Percentiles rank a stretch among this genome's conserved stretches.
These are phyloP conservation scores for Eupithecia inturbata DNA, from an alignment of 2,888 invertebrate species.

Conservation along the genomic window DNA sequence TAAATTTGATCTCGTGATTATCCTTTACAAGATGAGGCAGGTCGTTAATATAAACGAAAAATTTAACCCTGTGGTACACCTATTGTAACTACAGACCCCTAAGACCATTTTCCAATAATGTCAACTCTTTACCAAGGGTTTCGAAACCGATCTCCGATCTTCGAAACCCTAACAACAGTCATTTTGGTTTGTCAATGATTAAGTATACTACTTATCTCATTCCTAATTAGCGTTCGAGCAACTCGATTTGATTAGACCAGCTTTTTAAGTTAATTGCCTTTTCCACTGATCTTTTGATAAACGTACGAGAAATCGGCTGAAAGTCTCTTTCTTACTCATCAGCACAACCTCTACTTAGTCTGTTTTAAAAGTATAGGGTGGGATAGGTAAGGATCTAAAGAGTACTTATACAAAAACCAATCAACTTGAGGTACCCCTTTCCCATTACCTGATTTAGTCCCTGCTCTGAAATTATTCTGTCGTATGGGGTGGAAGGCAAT, in stretches of 20 bases:
- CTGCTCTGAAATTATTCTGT: slow-evolving; percentile 57
- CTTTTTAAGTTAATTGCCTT: neutral
- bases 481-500: slow-evolving; percentile 53
- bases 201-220: neutral
- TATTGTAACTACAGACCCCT: no score
- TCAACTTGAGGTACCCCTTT: neutral
- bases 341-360: neutral
- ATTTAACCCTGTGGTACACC: no score
- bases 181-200: neutral
- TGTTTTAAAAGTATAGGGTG: neutral
- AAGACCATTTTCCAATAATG: no score
- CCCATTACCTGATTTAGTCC: slow-evolving; percentile 17
- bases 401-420: neutral
- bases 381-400: neutral
- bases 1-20: no score
- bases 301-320: neutral
- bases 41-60: no score
- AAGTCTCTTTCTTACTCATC: neutral
- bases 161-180: no score
- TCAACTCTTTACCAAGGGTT: no score
- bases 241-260: neutral
- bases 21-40: no score
- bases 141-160: no score
- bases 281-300: neutral
- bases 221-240: neutral